These are phyloP conservation scores for Laothoe populi DNA, from an alignment of 2,888 invertebrate species.

Conservation along the genomic window DNA sequence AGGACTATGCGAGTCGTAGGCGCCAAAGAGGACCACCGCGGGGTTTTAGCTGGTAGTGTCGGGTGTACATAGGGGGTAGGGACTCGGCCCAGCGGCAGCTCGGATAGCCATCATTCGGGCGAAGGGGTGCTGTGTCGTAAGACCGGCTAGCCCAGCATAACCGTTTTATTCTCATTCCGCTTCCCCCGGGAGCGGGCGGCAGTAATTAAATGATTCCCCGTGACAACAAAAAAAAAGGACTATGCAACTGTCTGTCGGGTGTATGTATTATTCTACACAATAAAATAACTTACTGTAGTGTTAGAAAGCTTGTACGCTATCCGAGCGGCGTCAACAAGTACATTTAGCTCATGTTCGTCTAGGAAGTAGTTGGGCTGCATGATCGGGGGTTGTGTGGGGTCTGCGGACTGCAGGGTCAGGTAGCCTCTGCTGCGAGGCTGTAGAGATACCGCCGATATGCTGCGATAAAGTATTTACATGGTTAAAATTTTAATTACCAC, in stretches of 20 bases:
- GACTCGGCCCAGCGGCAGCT: too few species aligned
- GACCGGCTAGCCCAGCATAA: too few species aligned
- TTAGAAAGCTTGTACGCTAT: constrained; percentile 85
- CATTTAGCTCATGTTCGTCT: constrained; percentile 87
- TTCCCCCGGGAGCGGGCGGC: too few species aligned
- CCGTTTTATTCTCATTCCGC: too few species aligned
- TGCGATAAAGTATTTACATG: constrained; percentile 43
- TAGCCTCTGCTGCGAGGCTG: constrained; percentile 88
- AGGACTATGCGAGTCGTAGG: too few species aligned
- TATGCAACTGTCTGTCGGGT: background rate
- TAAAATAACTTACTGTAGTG: constrained; percentile 74
- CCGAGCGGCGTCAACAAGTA: constrained; percentile 86
- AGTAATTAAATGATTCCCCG: background rate
- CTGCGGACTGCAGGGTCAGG: constrained; percentile 85
- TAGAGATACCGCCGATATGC: constrained; percentile 85
- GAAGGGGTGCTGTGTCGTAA: too few species aligned
- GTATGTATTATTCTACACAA: too few species aligned
- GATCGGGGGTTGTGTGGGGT: constrained; percentile 89
- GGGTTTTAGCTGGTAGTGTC: too few species aligned
- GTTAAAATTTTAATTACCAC: too few species aligned
- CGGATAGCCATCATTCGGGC: too few species aligned
- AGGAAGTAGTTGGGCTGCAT: constrained; percentile 91
- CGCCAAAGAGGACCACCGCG: too few species aligned
- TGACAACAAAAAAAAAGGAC: background rate
- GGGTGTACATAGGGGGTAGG: too few species aligned